A percentile compares a stretch with the other conserved stretches of the same genome.
Conservation (phyloP, 2,113 vertebrate genomes). For the Triplophysa dalaica region DNA sequence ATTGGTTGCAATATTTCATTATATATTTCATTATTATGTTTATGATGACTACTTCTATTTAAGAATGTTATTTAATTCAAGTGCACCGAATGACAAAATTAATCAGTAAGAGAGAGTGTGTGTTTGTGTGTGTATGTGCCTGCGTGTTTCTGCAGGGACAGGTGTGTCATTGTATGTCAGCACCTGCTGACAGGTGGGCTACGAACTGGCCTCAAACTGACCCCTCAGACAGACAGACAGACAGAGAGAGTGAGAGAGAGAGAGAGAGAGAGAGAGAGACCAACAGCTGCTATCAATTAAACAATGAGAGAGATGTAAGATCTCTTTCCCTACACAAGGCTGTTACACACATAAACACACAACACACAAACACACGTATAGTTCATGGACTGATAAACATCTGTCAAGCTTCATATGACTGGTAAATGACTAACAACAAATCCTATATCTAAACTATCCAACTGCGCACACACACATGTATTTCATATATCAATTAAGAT, state of each 20-base stretch:
- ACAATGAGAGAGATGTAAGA: neutral
- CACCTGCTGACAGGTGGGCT: slow-evolving; percentile 52
- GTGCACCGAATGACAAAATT: neutral
- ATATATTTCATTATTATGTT: no score
- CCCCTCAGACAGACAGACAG: slow-evolving; percentile 11
- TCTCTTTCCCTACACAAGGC: neutral
- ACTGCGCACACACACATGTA: neutral
- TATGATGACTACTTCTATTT: no score
- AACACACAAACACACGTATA: no score
- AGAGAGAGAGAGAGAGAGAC: slow-evolving; percentile 13
- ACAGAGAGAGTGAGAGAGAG: neutral
- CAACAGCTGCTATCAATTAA: slow-evolving; percentile 5
- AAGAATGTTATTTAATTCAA: no score
- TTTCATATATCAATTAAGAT: no score
- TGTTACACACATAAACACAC: no score
- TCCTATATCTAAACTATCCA: no score
- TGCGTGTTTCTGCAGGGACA: slow-evolving; percentile 31
- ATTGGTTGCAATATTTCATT: neutral
- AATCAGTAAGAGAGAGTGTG: slow-evolving; percentile 20
- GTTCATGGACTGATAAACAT: neutral
- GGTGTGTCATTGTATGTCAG: slow-evolving; percentile 50
- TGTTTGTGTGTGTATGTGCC: neutral
- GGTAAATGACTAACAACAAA: no score
- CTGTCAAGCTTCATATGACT: neutral
- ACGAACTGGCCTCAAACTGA: slow-evolving; percentile 43